Conservation (phyloP, 1,140 invertebrate species). For the Drosophila kohkoa region DNA sequence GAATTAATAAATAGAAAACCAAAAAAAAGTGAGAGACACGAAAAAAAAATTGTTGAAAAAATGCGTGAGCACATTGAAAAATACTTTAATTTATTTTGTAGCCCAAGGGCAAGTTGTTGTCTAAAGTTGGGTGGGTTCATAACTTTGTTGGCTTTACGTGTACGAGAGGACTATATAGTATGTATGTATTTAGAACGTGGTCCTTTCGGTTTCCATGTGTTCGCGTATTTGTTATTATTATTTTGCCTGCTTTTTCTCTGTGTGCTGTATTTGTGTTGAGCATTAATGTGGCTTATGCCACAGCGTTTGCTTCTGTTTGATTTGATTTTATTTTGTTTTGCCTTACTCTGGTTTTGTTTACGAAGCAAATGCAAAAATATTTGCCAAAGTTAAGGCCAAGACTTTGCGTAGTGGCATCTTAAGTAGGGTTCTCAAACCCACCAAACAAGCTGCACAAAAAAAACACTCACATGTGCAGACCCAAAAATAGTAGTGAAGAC, state of each 20-base stretch:
- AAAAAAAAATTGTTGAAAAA: conserved; percentile 33
- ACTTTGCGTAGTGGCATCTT: conserved; percentile 13
- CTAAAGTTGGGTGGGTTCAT: conserved; percentile 24
- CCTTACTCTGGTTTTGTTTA: conserved; percentile 51
- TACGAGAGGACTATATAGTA: not conserved
- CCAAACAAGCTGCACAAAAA: not conserved
- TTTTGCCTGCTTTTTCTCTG: conserved; percentile 6
- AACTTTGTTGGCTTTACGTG: conserved; percentile 60
- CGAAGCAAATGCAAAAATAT: conserved; percentile 51
- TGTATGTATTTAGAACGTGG: not conserved
- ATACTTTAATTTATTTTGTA: conserved; percentile 77
- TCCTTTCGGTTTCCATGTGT: conserved; percentile 23
- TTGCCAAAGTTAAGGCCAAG: conserved; percentile 45
- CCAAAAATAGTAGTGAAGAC: conserved; percentile 2
- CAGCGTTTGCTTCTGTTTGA: conserved; percentile 34
- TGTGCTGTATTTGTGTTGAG: conserved; percentile 42
- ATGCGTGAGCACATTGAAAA: conserved; percentile 52
- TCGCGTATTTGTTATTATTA: conserved; percentile 36
- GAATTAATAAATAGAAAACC: conserved; percentile 58
- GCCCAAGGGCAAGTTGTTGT: conserved; percentile 46
- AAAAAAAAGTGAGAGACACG: conserved; percentile 1
- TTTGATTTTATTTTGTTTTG: conserved; percentile 45
- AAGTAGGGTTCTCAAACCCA: conserved; percentile 27
- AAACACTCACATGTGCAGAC: not conserved
- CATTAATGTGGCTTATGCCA: conserved; percentile 70